These are phyloP conservation scores for Oxycera nigricornis DNA, from an alignment of 2,888 invertebrate genomes.

Conservation along the genomic window DNA sequence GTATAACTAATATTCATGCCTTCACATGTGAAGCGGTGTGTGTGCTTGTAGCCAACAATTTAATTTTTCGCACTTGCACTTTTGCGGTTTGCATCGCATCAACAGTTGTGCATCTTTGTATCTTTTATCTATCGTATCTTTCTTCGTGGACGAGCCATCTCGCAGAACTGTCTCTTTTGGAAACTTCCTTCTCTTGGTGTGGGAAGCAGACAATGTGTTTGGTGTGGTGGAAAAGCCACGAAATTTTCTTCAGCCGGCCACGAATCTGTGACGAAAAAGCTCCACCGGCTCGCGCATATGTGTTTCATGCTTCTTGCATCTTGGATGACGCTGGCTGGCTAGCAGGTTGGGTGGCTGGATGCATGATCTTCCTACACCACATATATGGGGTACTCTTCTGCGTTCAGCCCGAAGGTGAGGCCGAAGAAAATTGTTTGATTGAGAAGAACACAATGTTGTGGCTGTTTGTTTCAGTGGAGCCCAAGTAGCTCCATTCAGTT, in stretches of 20 bases:
- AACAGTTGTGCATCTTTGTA: too few species aligned
- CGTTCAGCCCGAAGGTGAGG: slow-evolving; percentile 21
- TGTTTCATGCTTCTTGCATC: slow-evolving; percentile 22
- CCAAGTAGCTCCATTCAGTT: slow-evolving; percentile 55
- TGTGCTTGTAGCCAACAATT: too few species aligned
- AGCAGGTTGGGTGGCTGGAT: neutral
- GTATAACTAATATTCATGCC: too few species aligned
- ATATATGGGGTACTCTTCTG: neutral
- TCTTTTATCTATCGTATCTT: neutral
- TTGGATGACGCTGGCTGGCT: neutral
- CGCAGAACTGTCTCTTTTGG: neutral
- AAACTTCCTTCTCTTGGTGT: neutral
- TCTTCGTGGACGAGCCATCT: neutral
- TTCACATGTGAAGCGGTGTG: too few species aligned
- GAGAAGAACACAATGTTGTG: slow-evolving; percentile 18
- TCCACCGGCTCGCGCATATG: slow-evolving; percentile 10
- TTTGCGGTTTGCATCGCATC: too few species aligned
- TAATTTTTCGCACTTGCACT: too few species aligned
- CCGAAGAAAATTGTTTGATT: slow-evolving; percentile 31
- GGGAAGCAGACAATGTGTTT: too few species aligned
- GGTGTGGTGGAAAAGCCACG: neutral
- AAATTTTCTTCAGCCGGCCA: neutral
- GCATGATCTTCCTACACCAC: neutral
- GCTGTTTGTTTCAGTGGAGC: slow-evolving; percentile 23
- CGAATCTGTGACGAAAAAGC: neutral